phyloP scores from a whole-genome alignment of 2,888 invertebrate genomes.

The Brachyptera risi region DNA sequence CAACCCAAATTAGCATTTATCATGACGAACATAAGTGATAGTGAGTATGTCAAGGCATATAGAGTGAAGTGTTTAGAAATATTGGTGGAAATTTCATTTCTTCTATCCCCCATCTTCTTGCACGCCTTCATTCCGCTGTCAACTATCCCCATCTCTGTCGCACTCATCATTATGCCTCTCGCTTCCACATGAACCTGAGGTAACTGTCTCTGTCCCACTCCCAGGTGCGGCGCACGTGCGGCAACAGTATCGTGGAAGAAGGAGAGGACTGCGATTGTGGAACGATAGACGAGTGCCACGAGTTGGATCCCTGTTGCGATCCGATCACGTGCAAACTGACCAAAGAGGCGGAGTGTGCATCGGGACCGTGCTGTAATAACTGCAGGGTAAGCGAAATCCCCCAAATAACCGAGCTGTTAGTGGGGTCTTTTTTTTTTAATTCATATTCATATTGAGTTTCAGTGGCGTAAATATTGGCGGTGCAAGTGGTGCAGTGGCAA shows the following conservation, averaged over 20 bases:
- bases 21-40: no score
- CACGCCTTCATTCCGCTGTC: no score
- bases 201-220: no score
- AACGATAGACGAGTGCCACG: conserved; percentile 80
- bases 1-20: no score
- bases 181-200: no score
- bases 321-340: conserved; percentile 93
- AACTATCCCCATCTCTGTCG: no score
- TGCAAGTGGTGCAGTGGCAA: no score
- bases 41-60: neutral
- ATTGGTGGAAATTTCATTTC: neutral
- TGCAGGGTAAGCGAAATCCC: conserved; percentile 76
- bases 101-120: neutral
- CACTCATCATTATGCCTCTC: no score
- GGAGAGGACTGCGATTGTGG: conserved; percentile 99
- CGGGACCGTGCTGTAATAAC: conserved; percentile 85
- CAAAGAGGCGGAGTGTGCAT: conserved; percentile 90
- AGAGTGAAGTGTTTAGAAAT: neutral
- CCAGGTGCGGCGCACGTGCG: conserved; percentile 69
- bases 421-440: no score
- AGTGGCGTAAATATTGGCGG: no score
- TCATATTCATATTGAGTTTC: no score
- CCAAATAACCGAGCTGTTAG: no score
- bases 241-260: conserved; percentile 90
- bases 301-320: conserved; percentile 92